These are phyloP conservation scores for Meriones psammophilus DNA, from an alignment of 2,797 vertebrate genomes.

Conservation along the genomic window DNA sequence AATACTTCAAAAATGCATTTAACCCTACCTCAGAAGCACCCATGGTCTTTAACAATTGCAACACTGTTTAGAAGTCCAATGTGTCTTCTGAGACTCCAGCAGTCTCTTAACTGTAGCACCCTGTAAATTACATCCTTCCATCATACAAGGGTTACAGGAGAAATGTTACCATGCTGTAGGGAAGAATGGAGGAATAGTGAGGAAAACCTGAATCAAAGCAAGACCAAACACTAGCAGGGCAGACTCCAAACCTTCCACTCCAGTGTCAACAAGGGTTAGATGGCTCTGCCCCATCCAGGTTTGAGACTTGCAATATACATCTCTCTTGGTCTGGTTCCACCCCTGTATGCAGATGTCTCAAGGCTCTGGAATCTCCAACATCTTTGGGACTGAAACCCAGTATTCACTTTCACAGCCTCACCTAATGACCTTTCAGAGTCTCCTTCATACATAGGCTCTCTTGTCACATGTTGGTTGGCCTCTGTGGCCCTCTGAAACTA, in stretches of 20 bases:
- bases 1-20: background rate
- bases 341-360: background rate
- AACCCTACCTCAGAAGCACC: too few species aligned
- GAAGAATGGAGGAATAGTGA: background rate
- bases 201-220: background rate
- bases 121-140: too few species aligned
- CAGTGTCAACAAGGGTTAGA: background rate
- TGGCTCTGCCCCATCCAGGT: too few species aligned
- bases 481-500: background rate
- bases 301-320: background rate
- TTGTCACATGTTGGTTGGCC: accelerated
- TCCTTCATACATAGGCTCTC: background rate
- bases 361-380: too few species aligned
- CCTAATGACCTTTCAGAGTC: background rate
- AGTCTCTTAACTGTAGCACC: background rate
- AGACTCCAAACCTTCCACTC: background rate
- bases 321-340: background rate
- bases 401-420: background rate
- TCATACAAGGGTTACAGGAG: background rate
- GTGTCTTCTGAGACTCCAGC: background rate
- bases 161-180: background rate
- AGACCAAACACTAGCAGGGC: background rate
- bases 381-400: background rate
- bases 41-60: background rate
- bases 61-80: background rate